phyloP scores from a whole-genome alignment of 2,797 vertebrate genomes.

The Xenopus petersii region DNA sequence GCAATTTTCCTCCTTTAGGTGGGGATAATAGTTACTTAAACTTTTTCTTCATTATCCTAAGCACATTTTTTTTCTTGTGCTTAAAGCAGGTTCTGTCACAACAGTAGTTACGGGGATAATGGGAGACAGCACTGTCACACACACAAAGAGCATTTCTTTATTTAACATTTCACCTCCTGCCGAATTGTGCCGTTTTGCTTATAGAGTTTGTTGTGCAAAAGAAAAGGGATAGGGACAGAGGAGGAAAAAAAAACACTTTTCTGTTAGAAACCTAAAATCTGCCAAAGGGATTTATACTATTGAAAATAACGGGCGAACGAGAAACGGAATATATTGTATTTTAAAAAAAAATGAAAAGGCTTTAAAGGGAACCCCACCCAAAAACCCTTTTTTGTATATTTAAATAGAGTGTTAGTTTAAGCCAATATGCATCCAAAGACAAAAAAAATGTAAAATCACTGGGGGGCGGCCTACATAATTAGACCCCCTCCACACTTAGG shows the following conservation, averaged over 20 bases:
- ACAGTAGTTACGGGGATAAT: constrained; percentile 58
- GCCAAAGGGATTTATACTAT: neutral
- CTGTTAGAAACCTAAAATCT: neutral
- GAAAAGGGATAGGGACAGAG: neutral
- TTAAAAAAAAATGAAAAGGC: too few relatives aligned
- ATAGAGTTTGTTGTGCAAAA: too few relatives aligned
- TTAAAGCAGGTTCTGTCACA: constrained; percentile 58
- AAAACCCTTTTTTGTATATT: too few relatives aligned
- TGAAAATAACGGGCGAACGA: neutral
- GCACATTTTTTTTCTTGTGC: constrained; percentile 45
- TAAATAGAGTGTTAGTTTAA: too few relatives aligned
- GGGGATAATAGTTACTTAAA: constrained; percentile 50
- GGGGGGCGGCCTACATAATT: too few relatives aligned
- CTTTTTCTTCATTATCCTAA: constrained; percentile 53
- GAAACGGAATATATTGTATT: too few relatives aligned
- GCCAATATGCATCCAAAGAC: too few relatives aligned
- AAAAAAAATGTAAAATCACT: too few relatives aligned
- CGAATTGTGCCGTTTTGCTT: constrained; percentile 47
- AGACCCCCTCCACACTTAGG: too few relatives aligned
- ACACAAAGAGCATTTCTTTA: constrained; percentile 49
- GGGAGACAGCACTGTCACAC: constrained; percentile 51
- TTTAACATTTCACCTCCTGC: constrained; percentile 55
- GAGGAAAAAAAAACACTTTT: constrained; percentile 21
- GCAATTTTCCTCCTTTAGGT: constrained; percentile 47
- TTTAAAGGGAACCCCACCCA: too few relatives aligned